Conservation (phyloP, 1,140 invertebrate species). For the Drosophila biarmipes region DNA sequence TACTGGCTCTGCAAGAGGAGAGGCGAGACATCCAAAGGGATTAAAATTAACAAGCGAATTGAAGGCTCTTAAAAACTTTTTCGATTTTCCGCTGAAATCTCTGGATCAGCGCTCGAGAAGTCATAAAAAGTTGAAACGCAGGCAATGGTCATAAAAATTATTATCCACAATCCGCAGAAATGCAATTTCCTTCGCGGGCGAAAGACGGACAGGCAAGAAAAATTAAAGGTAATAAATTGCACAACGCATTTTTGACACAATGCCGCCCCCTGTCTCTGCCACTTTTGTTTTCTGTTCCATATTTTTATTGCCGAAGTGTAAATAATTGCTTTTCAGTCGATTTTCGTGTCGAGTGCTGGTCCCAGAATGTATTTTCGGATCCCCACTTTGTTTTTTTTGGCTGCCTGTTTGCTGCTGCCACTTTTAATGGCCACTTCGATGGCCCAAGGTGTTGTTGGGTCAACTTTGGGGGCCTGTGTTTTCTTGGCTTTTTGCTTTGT, state of each 20-base stretch:
- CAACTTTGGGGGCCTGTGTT: conserved; percentile 32
- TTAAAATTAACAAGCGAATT: conserved; percentile 52
- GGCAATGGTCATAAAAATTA: conserved; percentile 45
- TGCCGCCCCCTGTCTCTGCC: conserved; percentile 15
- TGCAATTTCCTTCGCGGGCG: conserved; percentile 19
- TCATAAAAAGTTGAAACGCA: conserved; percentile 41
- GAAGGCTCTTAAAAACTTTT: conserved; percentile 40
- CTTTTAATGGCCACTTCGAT: conserved; percentile 63
- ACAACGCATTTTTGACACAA: conserved; percentile 70
- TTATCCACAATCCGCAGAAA: conserved; percentile 65
- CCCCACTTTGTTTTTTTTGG: conserved; percentile 6
- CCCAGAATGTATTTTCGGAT: conserved; percentile 14
- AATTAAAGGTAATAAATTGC: conserved; percentile 78
- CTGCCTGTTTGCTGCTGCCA: conserved; percentile 42
- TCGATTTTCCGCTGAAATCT: conserved; percentile 40
- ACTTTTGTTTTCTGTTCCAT: conserved; percentile 43
- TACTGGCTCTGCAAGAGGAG: conserved; percentile 14
- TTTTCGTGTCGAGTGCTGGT: conserved; percentile 68
- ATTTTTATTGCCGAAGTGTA: conserved; percentile 80
- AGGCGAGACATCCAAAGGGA: conserved; percentile 19
- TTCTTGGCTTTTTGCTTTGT: conserved; percentile 20
- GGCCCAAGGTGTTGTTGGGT: conserved; percentile 44
- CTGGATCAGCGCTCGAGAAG: conserved; percentile 15
- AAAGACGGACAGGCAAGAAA: conserved; percentile 58
- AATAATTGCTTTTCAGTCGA: conserved; percentile 81